Percentiles rank a stretch among this genome's conserved stretches.
These are phyloP conservation scores for Otus scops DNA, from an alignment of 2,797 vertebrate species.

Conservation along the genomic window DNA sequence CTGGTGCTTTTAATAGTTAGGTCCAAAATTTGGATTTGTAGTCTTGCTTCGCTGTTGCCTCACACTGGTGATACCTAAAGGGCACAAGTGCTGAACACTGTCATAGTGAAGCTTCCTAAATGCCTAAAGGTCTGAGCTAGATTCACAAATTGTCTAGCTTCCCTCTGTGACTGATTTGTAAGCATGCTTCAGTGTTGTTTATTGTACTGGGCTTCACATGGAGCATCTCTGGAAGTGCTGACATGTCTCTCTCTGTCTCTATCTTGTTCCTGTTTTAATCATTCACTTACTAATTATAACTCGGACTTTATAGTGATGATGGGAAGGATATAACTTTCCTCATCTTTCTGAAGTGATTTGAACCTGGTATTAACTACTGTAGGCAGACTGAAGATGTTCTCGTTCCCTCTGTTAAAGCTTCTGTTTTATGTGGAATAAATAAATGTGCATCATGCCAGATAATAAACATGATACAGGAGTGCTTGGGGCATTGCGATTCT, in stretches of 20 bases:
- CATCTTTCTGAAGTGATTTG: constrained; percentile 21
- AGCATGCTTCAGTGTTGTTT: not conserved
- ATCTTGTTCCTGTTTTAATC: not conserved
- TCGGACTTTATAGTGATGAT: not conserved
- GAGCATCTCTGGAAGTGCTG: not conserved
- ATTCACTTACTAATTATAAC: constrained; percentile 26
- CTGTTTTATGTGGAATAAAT: constrained; percentile 34
- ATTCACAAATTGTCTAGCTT: not conserved
- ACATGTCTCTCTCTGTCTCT: not conserved
- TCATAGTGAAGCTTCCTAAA: not conserved
- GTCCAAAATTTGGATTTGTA: not conserved
- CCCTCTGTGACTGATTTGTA: not conserved
- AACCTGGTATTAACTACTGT: constrained; percentile 17
- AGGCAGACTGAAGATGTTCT: constrained; percentile 4
- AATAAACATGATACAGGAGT: constrained; percentile 12
- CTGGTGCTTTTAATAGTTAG: not conserved
- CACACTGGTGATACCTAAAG: not conserved
- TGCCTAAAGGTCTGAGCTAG: not conserved
- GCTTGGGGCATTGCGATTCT: not conserved
- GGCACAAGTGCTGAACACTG: not conserved
- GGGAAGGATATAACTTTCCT: constrained; percentile 23
- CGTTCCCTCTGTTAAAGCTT: constrained; percentile 10
- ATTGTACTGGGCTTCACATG: not conserved
- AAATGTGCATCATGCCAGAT: not conserved
- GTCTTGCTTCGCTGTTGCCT: not conserved